Evolutionary conservation across 2,888 invertebrate genomes (phyloP).

Genomic region (Noctuana brunneofusca): DNA sequence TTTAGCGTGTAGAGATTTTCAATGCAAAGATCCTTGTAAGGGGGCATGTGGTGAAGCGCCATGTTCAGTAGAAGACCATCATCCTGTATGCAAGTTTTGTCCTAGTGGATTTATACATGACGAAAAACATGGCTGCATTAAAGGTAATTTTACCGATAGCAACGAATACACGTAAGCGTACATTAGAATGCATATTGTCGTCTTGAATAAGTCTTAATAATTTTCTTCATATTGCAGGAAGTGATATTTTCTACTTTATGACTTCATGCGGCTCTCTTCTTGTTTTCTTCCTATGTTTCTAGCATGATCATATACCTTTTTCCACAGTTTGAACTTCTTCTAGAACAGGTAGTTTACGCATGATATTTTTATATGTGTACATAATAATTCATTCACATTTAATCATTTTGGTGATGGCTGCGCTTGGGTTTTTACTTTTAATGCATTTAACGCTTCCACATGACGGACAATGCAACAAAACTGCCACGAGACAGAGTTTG

Average conservation of each 20-base stretch:
- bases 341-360: constrained; percentile 77
- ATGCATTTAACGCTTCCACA: constrained; percentile 67
- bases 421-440: constrained; percentile 56
- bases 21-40: constrained; percentile 95
- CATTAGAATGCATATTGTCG: constrained; percentile 62
- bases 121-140: constrained; percentile 96
- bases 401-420: constrained; percentile 64
- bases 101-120: constrained; percentile 96
- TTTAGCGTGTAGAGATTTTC: constrained; percentile 94
- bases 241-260: constrained; percentile 77
- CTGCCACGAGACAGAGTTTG: constrained; percentile 81
- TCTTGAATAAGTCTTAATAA: constrained; percentile 75
- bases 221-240: constrained; percentile 83
- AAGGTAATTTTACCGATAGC: constrained; percentile 88
- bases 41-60: constrained; percentile 94
- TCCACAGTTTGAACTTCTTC: constrained; percentile 76
- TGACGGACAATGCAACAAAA: constrained; percentile 68
- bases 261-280: constrained; percentile 76
- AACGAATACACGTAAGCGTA: constrained; percentile 54
- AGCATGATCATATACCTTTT: constrained; percentile 74
- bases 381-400: constrained; percentile 59
- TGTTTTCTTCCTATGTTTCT: constrained; percentile 72
- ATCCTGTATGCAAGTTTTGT: constrained; percentile 97
- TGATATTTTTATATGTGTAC: constrained; percentile 68
- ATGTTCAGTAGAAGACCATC: constrained; percentile 97